Base-by-base conservation (phyloP, 2,888 invertebrate genomes). In the Rhagium mordax region DNA sequence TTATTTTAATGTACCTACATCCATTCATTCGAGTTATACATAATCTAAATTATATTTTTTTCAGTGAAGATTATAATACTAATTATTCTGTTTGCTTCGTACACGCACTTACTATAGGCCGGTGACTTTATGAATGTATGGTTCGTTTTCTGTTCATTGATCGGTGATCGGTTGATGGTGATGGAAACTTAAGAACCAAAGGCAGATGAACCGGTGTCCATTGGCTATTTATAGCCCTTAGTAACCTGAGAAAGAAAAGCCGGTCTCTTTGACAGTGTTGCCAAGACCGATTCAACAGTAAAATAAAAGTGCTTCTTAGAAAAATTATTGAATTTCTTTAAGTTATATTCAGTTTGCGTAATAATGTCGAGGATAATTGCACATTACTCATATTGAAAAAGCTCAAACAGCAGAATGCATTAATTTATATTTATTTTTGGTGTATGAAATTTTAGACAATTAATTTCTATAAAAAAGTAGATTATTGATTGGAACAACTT, bases 61-160 rank as follows among this genome's bases (percentile, higher is more conserved):
- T n/a, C 7, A 51, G 7, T 1, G 5, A 8, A 13, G 33, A 61
- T 61, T 61, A 61, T 33, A 61, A 41, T 47, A 16, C 6, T 0
- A 33, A 2, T 10, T 13, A 7, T 20, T 18, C 47, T 20, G 64
- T 51, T 21, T 29, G 29, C 15, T 24, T 64, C 18, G 2, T 51
- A 51, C 21, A 2, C 16, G 20, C 8, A 27, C 27, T 24, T 51
- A 51, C 64, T 49, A 51, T 51, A 10, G 24, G 15, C 41, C 64
- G 51, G 64, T 29, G 49, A 51, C 64, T 49, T 64, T 51, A 64
- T 64, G 64, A 64, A 64, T 64, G 64, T 64, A 51, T 51, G 27
- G 15, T 67, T 67, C 55, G 55, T 67, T 67, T 67, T 67, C 55
- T 57, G 62, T 62, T 64, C 41, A 64, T 55, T 70, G 64, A 70